Conservation (phyloP, 2,113 vertebrate species). For the Apus apus region DNA sequence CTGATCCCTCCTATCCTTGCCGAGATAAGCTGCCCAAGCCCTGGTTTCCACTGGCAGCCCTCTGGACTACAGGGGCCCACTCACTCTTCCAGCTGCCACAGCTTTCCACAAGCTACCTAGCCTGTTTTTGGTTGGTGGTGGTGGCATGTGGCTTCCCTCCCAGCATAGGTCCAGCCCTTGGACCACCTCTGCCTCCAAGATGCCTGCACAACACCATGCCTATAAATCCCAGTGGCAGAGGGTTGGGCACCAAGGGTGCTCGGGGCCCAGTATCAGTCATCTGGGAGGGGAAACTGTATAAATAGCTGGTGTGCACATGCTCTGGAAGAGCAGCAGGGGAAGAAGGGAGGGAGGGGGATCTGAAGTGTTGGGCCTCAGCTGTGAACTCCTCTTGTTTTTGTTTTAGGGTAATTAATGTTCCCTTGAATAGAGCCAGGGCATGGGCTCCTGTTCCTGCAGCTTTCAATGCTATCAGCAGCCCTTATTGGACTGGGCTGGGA, state of each 20-base stretch:
- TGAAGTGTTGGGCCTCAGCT: conserved; percentile 59
- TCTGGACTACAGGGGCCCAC: accelerated
- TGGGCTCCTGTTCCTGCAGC: conserved; percentile 45
- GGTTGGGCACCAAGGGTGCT: not conserved
- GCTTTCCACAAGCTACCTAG: not conserved
- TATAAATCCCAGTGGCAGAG: not conserved
- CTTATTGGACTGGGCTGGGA: not conserved
- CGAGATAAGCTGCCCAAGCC: not conserved
- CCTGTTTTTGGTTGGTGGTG: not conserved
- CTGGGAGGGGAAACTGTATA: not conserved
- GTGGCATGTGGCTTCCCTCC: accelerated
- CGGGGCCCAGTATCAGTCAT: not conserved
- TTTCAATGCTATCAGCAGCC: conserved; percentile 38
- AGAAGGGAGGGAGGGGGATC: not conserved
- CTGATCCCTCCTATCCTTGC: not conserved
- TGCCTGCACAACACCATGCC: not conserved
- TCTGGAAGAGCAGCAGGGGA: conserved; percentile 38
- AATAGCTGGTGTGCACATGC: conserved; percentile 4
- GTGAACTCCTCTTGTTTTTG: conserved; percentile 66
- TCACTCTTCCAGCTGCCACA: not conserved
- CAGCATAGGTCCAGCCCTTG: not conserved
- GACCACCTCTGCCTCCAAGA: not conserved
- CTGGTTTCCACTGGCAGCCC: not conserved
- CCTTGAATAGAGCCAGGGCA: conserved; percentile 48
- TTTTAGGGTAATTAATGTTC: conserved; percentile 75